Percentiles rank a stretch among this genome's conserved stretches.
phyloP scores from a whole-genome alignment of 1,140 invertebrate genomes.

The Hydropsyche tenuis region DNA sequence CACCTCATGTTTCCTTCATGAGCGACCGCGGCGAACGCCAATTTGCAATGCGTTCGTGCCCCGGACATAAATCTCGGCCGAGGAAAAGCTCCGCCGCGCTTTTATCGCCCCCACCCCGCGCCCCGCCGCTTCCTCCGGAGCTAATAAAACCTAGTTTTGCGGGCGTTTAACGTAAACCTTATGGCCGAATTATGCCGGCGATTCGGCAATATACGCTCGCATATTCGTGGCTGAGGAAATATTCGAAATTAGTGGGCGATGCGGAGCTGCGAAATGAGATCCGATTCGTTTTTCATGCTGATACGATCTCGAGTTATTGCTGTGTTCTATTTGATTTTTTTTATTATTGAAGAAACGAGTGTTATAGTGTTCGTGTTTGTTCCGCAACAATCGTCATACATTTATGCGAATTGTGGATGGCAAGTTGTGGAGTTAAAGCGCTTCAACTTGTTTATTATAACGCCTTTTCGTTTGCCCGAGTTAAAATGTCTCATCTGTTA shows the following conservation, averaged over 20 bases:
- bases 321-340: too few relatives aligned
- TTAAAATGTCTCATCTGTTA: neutral
- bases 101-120: constrained; percentile 20
- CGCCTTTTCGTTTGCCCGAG: constrained; percentile 14
- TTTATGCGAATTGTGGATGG: constrained; percentile 3
- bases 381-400: neutral
- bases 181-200: constrained; percentile 31
- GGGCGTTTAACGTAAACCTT: constrained; percentile 28
- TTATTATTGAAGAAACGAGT: too few relatives aligned
- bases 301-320: too few relatives aligned
- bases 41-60: constrained; percentile 31
- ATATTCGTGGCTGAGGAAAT: neutral
- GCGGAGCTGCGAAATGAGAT: neutral
- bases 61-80: constrained; percentile 7
- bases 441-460: constrained; percentile 8
- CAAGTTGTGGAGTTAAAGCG: constrained; percentile 2
- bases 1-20: constrained; percentile 17
- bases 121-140: neutral
- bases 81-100: constrained; percentile 6
- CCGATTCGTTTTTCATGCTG: too few relatives aligned
- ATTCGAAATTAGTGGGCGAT: neutral
- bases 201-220: neutral
- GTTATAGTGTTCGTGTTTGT: too few relatives aligned
- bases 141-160: constrained; percentile 33
- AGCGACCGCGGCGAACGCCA: neutral